Conservation (phyloP, 2,888 invertebrate genomes). For the Electrophaes corylata region DNA sequence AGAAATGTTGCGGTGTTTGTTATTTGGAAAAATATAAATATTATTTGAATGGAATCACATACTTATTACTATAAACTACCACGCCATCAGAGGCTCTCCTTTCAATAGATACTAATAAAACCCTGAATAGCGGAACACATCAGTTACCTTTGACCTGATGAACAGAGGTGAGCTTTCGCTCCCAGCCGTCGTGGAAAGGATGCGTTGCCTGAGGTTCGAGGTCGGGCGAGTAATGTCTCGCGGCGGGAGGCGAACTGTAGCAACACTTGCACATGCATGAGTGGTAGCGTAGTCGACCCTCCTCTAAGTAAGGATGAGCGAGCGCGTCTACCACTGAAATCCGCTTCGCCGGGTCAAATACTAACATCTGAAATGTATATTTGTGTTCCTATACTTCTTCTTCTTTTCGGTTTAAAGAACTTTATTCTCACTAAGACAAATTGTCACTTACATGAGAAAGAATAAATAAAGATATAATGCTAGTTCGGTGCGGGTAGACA, state of each 20-base stretch:
- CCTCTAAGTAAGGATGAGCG: constrained; percentile 98
- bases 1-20: too few relatives aligned
- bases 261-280: constrained; percentile 99
- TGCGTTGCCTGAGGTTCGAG: constrained; percentile 96
- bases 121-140: too few relatives aligned
- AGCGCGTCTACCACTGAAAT: constrained; percentile 97
- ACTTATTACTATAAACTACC: too few relatives aligned
- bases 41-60: too few relatives aligned
- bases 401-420: too few relatives aligned
- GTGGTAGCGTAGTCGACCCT: constrained; percentile 98
- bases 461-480: too few relatives aligned
- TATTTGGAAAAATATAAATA: too few relatives aligned
- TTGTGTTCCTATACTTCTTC: not conserved
- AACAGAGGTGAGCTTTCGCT: constrained; percentile 95
- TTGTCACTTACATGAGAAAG: too few relatives aligned
- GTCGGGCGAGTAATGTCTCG: constrained; percentile 94
- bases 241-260: constrained; percentile 84
- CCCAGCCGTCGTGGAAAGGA: constrained; percentile 98
- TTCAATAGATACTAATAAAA: too few relatives aligned
- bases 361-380: constrained; percentile 92
- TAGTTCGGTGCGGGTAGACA: too few relatives aligned
- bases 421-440: too few relatives aligned
- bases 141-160: constrained; percentile 97
- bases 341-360: constrained; percentile 98
- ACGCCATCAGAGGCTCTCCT: too few relatives aligned